phyloP scores from a whole-genome alignment of 2,797 vertebrate genomes.

The Adrianichthys oophorus region DNA sequence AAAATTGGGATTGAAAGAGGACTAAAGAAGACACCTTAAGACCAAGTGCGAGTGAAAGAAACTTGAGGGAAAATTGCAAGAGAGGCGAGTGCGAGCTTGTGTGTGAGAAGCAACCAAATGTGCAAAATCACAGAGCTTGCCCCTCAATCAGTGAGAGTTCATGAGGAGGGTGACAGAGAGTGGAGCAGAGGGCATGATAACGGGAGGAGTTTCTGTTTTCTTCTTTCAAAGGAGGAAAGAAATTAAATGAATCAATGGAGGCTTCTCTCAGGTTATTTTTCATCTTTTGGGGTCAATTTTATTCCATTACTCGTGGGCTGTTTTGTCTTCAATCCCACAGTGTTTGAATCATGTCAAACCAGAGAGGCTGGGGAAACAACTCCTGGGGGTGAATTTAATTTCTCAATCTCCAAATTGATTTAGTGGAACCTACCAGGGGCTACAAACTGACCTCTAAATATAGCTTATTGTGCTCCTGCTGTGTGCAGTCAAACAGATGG shows the following conservation, averaged over 20 bases:
- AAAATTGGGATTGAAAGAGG: conserved; percentile 37
- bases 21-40: conserved; percentile 31
- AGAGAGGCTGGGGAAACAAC: not conserved
- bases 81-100: conserved; percentile 8
- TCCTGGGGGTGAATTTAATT: conserved; percentile 46
- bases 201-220: conserved; percentile 18
- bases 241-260: conserved; percentile 45
- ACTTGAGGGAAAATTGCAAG: conserved; percentile 20
- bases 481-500: conserved; percentile 62
- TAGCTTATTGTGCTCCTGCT: conserved; percentile 47
- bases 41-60: conserved; percentile 14
- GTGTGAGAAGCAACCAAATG: conserved; percentile 24
- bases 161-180: conserved; percentile 50
- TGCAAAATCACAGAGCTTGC: conserved; percentile 51
- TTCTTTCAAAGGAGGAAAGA: conserved; percentile 21
- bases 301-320: conserved; percentile 33
- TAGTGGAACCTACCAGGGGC: conserved; percentile 38
- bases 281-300: conserved; percentile 48
- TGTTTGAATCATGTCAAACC: conserved; percentile 32
- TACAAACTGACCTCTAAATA: conserved; percentile 34
- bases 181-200: conserved; percentile 40
- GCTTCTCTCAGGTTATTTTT: conserved; percentile 39
- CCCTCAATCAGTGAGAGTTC: conserved; percentile 69
- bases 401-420: conserved; percentile 64
- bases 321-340: conserved; percentile 40